Conservation (phyloP, 2,888 invertebrate species). For the Papilio demoleus region DNA sequence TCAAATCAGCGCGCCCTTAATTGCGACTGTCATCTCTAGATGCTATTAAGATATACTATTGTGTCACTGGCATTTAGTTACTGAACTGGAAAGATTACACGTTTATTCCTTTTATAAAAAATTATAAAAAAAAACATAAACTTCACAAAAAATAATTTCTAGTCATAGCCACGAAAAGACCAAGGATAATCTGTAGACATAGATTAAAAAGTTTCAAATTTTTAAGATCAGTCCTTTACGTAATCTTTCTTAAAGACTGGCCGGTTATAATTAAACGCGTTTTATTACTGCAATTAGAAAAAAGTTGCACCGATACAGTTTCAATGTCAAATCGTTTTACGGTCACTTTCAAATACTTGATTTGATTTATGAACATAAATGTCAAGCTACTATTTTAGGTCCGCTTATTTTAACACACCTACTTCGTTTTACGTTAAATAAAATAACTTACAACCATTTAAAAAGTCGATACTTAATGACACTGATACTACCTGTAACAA, state of each 20-base stretch:
- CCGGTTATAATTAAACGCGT: background rate
- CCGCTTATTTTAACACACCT: constrained; percentile 4
- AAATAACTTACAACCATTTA: background rate
- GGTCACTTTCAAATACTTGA: constrained; percentile 12
- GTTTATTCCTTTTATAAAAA: background rate
- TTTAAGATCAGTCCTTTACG: background rate
- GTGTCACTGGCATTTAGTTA: constrained; percentile 28
- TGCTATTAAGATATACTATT: constrained; percentile 31
- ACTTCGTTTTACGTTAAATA: background rate
- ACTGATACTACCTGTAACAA: constrained; percentile 47
- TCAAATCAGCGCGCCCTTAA: constrained; percentile 40
- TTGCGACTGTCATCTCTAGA: constrained; percentile 34
- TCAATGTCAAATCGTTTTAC: constrained; percentile 21
- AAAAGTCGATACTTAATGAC: background rate
- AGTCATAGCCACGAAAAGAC: background rate
- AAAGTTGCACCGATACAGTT: constrained; percentile 2
- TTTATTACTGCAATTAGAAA: constrained; percentile 14
- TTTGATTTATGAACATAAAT: constrained; percentile 26
- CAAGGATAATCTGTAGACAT: too few relatives aligned
- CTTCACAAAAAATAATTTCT: background rate
- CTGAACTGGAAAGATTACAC: background rate
- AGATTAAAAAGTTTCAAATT: too few relatives aligned
- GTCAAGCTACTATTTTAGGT: constrained; percentile 14
- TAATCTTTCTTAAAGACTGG: background rate
- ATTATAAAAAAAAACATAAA: background rate